Base-by-base conservation (phyloP, 1,140 invertebrate genomes). In the Drosophila arawakana region DNA sequence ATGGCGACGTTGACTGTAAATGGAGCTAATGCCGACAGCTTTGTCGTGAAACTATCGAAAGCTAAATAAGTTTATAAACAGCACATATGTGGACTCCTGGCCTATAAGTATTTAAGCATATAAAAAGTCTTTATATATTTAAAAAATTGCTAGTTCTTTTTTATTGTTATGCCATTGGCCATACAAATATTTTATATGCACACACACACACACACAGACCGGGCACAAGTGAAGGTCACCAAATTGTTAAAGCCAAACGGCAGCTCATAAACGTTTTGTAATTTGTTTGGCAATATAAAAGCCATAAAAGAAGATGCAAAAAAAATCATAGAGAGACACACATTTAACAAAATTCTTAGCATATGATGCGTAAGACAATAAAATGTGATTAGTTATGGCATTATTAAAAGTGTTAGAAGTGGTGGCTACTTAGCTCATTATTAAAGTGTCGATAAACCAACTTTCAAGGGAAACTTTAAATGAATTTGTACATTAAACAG, bases 191-290 rank as follows among this genome's bases (percentile, higher is more conserved):
- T 39, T 67, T 72, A 50, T 72, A 52, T 65, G 54, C 44, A 73
- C 52, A 30, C 3, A 30, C 25, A 30, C 25, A 30, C 3, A 30
- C 25, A 30, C 3, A 30, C 2, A 59, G 21, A 44, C 34, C 41
- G 39, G 62, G 5, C 50, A 66, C 50, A 46, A 61, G 34, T 25
- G 57, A 86, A 81, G 81, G 81, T 85, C 81, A 50, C 30, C 21
- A 15, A 15, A 15, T 15, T 15, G 15, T 15, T 15, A 15, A 15
- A 15, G 15, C 15, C 15, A 55, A 82, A 82, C 73, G 69, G 59
- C 80, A 59, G 73, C 62, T 21, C 81, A 81, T 85, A 84, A 84
- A 85, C 81, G 81, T 50, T 58, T 72, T 57, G 61, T 65, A 67
- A 85, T 74, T 85, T 78, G 66, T 54, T 70, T 69, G 62, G 44